Base-by-base conservation (phyloP, 2,113 vertebrate species). In the Melierax canorus region DNA sequence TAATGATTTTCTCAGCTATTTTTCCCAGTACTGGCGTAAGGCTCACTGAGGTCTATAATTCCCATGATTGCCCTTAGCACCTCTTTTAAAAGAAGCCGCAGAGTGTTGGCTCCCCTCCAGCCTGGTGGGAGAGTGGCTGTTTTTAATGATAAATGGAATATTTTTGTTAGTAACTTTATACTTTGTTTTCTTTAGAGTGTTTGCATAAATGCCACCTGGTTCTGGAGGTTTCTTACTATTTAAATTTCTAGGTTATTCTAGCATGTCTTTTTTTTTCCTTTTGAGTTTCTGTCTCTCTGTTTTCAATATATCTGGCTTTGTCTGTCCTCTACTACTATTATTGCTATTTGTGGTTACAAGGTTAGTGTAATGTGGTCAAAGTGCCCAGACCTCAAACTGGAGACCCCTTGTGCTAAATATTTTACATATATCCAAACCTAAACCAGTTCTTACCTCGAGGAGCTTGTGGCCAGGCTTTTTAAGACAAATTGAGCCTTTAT, bases 31-130 rank as follows among this genome's bases (percentile, higher is more conserved):
- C 71, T 93, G 91, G 96, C 15, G 69, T 93, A 92, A 97, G 92
- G 88, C 96, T 97, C 94, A 66, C 53, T 95, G 94, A 97, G 95
- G 95, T 94, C 96, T 97, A 18, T 94, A 96, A 96, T 97, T 97
- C 92, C 93, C 60, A 77, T 95, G 96, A 96, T 97, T 97, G 96
- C 95, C 96, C 97, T 96, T 89, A 96, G 83, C 95, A 97, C 96
- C 95, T 96, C 92, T 96, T 95, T 88, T 91, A 92, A 95, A 96
- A 96, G 93, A 84, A 94, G 82, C 6, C 6, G 3, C 60, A 78
- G 68, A 59, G 63, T 87, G 78, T 78, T 95, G 95, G 92, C 95
- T 95, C n/a, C 68, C 48, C 55, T 96, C 92, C 95, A 94, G 45
- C 74, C 62, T 94, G 62, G 62, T 91, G 72, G 73, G 45, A 82